Evolutionary conservation across 2,888 invertebrate genomes (phyloP), one percentile per base, ranked within the genome.

Genomic region (Tetanocera ferruginea): DNA sequence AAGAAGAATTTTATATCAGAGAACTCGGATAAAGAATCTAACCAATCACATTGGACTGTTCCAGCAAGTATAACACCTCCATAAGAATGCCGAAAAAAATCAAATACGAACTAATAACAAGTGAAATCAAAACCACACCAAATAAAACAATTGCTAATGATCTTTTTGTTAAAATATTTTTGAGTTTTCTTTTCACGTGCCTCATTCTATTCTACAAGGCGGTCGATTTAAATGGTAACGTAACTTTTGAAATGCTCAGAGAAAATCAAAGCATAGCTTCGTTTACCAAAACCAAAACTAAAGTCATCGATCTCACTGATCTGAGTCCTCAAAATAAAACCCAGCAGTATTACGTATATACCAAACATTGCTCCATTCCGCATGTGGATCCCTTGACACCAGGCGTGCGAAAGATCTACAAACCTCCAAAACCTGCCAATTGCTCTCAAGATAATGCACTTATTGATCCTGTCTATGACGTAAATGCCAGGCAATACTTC

Each of bases 291-390:
- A n/a, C 11, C 3, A 23, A 19, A 28, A 25, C 1, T 5, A 28
- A 60, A 4, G 8, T 28, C 19, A 23, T 14, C 23, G 57, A 11
- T 8, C 57, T 25, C 23, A 60, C 57, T 3, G 57, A 60, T 6
- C 57, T 28, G 25, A 60, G 57, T 25, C 19, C 23, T 28, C 6
- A 19, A 11, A 28, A 28, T 14, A 60, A 14, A 23, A 28, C 23
- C 23, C 25, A 52, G 25, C 49, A 87, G 72, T 90, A 83, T 79
- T 86, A 86, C 75, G 89, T 90, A 1, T 86, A 91, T 88, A 93
- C 91, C 78, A 87, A 92, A 9, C 91, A 91, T 83, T 94, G 94
- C 83, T 91, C 90, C 81, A 93, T 94, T 86, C 91, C 92, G 3
- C 91, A 93, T 74, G 82, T 93, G 64, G 91, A 93, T 83, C 91